A percentile compares a stretch with the other conserved stretches of the same genome.
Conservation (phyloP, 2,888 invertebrate genomes). For the Mesodorylaimus sp. region DNA sequence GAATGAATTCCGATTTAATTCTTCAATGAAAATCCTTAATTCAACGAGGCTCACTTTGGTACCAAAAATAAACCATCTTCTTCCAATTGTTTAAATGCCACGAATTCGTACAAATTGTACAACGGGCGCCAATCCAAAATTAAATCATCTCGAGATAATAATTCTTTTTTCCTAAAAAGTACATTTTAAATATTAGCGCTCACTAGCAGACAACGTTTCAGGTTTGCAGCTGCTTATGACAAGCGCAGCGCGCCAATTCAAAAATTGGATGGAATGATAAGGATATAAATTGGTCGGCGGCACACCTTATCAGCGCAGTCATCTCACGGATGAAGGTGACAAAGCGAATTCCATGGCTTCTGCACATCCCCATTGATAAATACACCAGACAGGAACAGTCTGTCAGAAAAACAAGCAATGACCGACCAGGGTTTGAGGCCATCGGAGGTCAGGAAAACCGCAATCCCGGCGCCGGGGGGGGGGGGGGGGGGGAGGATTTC, state of each 20-base stretch:
- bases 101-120: conserved; percentile 42
- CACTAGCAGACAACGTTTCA: background rate
- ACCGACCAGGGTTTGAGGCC: too few relatives aligned
- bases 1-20: conserved; percentile 6
- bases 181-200: background rate
- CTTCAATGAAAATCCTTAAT: background rate
- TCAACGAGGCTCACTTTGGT: conserved; percentile 15
- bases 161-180: conserved; percentile 48
- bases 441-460: too few relatives aligned
- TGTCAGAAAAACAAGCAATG: too few relatives aligned
- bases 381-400: background rate
- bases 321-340: too few relatives aligned
- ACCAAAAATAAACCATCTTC: conserved; percentile 24
- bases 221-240: background rate
- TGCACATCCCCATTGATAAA: background rate
- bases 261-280: background rate
- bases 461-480: too few relatives aligned
- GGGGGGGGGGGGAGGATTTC: too few relatives aligned
- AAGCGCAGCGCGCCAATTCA: too few relatives aligned
- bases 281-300: too few relatives aligned
- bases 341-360: background rate
- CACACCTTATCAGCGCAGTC: too few relatives aligned
- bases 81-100: conserved; percentile 20
- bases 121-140: conserved; percentile 66
- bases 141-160: conserved; percentile 58